A percentile compares a stretch with the other conserved stretches of the same genome.
phyloP scores from a whole-genome alignment of 1,140 invertebrate species.

The Glomeris maerens region DNA sequence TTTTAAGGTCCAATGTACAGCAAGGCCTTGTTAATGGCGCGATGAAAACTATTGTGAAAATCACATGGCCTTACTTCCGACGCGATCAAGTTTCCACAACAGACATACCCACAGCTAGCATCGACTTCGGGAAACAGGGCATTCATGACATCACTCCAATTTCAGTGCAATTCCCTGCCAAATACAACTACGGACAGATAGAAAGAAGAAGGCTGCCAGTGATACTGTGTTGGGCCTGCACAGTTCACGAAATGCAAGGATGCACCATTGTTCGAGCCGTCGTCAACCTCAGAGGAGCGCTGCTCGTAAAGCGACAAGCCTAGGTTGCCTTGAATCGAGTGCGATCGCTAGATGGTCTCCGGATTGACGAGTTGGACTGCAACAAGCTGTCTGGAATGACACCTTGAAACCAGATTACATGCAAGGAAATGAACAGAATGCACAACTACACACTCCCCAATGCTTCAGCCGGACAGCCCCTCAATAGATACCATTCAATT shows the following conservation, averaged over 20 bases:
- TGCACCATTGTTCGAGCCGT: constrained; percentile 17
- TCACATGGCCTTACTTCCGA: constrained; percentile 22
- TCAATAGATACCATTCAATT: too few species aligned
- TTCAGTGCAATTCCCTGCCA: too few species aligned
- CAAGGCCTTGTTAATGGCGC: constrained; percentile 27
- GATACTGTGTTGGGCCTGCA: constrained; percentile 27
- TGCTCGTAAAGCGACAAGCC: constrained; percentile 14
- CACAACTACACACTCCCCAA: too few species aligned
- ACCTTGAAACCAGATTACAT: constrained; percentile 8
- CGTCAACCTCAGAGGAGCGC: constrained; percentile 10
- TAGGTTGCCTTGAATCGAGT: constrained; percentile 18
- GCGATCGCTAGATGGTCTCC: constrained; percentile 11
- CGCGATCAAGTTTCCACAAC: too few species aligned
- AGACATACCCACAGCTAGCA: constrained; percentile 19
- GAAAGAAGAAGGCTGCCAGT: constrained; percentile 28
- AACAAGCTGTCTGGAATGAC: constrained; percentile 10
- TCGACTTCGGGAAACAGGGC: constrained; percentile 17
- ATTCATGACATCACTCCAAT: constrained; percentile 15
- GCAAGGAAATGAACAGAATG: constrained; percentile 9
- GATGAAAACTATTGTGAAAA: too few species aligned
- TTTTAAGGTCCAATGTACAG: constrained; percentile 19
- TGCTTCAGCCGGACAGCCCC: too few species aligned
- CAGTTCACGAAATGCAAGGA: constrained; percentile 29
- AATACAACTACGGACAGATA: constrained; percentile 16
- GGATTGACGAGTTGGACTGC: constrained; percentile 12